Evolutionary conservation across 2,888 invertebrate genomes (phyloP), one percentile per base, ranked within the genome.

Genomic region (Heliconius ismenius): DNA sequence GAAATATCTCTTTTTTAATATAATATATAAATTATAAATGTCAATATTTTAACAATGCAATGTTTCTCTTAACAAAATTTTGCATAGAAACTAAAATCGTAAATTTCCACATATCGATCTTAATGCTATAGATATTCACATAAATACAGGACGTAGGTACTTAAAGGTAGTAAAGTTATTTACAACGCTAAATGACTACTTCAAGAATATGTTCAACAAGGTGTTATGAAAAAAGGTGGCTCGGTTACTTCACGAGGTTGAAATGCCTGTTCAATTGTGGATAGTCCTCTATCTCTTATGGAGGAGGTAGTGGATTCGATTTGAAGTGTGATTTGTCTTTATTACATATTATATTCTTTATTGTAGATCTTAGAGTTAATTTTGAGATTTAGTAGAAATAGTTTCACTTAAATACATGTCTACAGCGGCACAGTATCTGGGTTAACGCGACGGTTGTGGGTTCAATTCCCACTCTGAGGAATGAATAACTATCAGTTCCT

Each of bases 161-260:
- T 78, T 78, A 75, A 75, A 73, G 39, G 68, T 39, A 58, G 75
- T 78, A 78, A 78, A 78, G 24, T 36, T 73, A 75, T 78, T 78
- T 75, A 75, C 78, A 62, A 68, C 78, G 73, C 26, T 62, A 68
- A 68, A 74, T 68, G 73, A 62, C 68, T 62, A 65, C 73, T 73
- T 67, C 54, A 68, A 76, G 73, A 73, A 73, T 70, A 70, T 70
- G 69, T 28, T 58, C 54, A 70, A 70, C 70, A 70, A 58, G 70
- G 54, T 70, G 70, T 54, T 58, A 70, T 70, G 70, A 70, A 70
- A 70, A 70, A 70, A 36, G 54, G 21, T 70, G 24, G 32, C 70
- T 70, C n/a, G 70, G 54, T 58, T 69, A n/a, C 36, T 68, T 43
- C 64, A 64, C 21, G 32, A 26, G 21, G n/a, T 7, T 54, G 28